Conservation (phyloP, 2,113 vertebrate genomes). For the Opisthocomus hoazin region DNA sequence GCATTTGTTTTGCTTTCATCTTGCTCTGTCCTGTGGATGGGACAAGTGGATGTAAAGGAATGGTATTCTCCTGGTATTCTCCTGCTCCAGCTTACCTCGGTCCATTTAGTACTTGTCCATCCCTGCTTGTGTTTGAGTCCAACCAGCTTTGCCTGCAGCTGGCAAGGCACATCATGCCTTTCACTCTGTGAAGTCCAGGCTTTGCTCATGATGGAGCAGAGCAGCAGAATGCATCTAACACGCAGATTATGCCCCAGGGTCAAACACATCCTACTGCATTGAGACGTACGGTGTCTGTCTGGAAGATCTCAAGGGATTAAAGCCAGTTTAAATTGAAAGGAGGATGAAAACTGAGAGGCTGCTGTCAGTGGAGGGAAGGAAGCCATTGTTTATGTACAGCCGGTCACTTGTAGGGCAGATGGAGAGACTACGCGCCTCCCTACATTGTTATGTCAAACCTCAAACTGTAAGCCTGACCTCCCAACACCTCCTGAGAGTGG, state of each 20-base stretch:
- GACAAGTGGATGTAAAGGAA: not conserved
- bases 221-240: not conserved
- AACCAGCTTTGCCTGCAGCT: not conserved
- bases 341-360: constrained; percentile 9
- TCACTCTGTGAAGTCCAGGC: not conserved
- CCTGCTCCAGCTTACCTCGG: rapidly evolving
- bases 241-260: not conserved
- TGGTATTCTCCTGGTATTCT: not conserved
- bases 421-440: not conserved
- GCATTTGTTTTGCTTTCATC: not conserved
- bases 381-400: not conserved
- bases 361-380: not conserved
- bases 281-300: not conserved
- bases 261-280: not conserved
- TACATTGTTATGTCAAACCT: not conserved
- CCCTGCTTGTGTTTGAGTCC: not conserved
- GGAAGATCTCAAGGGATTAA: not conserved
- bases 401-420: not conserved
- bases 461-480: not conserved
- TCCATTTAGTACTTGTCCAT: not conserved
- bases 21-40: not conserved
- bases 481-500: not conserved
- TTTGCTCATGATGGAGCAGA: not conserved
- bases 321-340: not conserved
- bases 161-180: not conserved